Evolutionary conservation across 2,113 vertebrate genomes (phyloP).

Genomic region (Oryzias woworae): DNA sequence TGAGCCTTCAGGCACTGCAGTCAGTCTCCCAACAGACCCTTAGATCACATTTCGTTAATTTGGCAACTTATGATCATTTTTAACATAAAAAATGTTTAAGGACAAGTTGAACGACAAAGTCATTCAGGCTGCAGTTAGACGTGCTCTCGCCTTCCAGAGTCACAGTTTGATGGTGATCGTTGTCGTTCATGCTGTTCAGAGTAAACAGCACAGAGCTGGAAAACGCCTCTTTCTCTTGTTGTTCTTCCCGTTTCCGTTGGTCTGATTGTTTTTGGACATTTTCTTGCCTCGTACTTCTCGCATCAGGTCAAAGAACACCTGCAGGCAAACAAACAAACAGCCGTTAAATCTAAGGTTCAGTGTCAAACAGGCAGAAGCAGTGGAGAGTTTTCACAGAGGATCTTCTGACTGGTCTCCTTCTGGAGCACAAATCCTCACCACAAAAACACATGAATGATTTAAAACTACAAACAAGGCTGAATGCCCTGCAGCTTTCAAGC

Average conservation of each 20-base stretch:
- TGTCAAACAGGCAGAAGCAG: too few species aligned
- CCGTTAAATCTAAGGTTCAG: not conserved
- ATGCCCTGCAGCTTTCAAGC: too few species aligned
- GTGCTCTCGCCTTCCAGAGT: slow-evolving; percentile 24
- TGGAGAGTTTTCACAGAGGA: too few species aligned
- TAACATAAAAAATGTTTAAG: not conserved
- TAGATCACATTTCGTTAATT: slow-evolving; percentile 26
- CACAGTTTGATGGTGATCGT: slow-evolving; percentile 14
- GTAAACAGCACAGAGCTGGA: slow-evolving; percentile 94
- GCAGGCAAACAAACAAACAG: slow-evolving; percentile 4
- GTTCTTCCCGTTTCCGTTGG: slow-evolving; percentile 95
- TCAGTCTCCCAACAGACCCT: slow-evolving; percentile 34
- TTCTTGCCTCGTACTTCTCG: slow-evolving; percentile 96
- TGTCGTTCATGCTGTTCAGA: slow-evolving; percentile 66
- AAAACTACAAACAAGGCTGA: too few species aligned
- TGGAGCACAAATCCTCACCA: too few species aligned
- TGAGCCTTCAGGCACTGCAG: slow-evolving; percentile 49
- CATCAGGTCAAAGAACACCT: slow-evolving; percentile 99
- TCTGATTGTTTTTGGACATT: slow-evolving; percentile 98
- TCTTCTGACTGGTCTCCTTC: too few species aligned
- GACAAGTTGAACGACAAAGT: slow-evolving; percentile 36
- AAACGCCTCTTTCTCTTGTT: slow-evolving; percentile 96
- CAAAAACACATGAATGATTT: too few species aligned
- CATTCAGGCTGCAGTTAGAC: not conserved
- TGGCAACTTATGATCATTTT: slow-evolving; percentile 25